These are phyloP conservation scores for Tethea ocularis DNA, from an alignment of 2,888 invertebrate genomes.

Conservation along the genomic window DNA sequence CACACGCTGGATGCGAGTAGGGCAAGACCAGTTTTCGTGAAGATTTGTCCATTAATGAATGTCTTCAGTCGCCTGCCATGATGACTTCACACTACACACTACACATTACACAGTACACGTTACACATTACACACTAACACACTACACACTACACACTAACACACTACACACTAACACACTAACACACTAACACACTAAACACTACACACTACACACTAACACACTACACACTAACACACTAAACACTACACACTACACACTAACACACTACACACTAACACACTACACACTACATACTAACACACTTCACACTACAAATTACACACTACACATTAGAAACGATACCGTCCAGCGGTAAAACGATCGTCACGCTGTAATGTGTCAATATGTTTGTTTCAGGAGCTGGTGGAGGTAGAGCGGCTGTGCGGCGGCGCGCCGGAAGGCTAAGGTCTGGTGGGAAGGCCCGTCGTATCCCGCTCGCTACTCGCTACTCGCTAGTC, in stretches of 20 bases:
- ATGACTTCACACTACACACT: no score
- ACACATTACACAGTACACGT: neutral
- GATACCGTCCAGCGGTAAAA: no score
- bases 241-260: neutral
- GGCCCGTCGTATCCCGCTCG: neutral
- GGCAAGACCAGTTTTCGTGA: no score
- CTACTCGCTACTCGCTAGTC: conserved; percentile 8
- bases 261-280: neutral
- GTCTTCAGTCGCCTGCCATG: no score
- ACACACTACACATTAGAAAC: neutral
- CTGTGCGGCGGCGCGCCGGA: conserved; percentile 70
- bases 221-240: no score
- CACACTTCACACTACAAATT: neutral
- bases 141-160: neutral
- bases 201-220: neutral
- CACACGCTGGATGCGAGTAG: no score
- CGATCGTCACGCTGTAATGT: neutral
- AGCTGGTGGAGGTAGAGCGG: conserved; percentile 67
- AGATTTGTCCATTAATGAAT: no score
- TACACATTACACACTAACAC: neutral
- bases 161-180: no score
- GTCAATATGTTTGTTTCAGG: conserved; percentile 47
- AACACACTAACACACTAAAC: neutral
- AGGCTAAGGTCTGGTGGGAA: conserved; percentile 43
- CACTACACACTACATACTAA: neutral